Percentiles rank a stretch among this genome's conserved stretches.
These are phyloP conservation scores for Leptobrachium leishanense DNA, from an alignment of 2,113 vertebrate genomes.

Conservation along the genomic window DNA sequence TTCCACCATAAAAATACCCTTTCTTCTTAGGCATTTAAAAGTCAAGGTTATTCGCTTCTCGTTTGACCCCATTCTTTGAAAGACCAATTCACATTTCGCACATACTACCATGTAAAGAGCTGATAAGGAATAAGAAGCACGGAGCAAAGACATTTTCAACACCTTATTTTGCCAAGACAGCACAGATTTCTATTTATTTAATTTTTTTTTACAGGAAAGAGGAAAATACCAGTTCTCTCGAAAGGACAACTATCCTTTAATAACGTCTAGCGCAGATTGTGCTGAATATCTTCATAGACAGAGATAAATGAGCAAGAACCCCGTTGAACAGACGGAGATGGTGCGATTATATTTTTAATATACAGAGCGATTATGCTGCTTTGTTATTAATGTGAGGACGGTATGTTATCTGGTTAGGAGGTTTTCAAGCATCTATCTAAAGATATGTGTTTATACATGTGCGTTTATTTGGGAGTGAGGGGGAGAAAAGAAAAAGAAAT, in stretches of 20 bases:
- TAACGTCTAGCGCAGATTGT: slow-evolving; percentile 19
- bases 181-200: slow-evolving; percentile 48
- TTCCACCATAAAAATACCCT: neutral
- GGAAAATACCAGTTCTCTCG: slow-evolving; percentile 51
- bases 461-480: too few relatives aligned
- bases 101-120: slow-evolving; percentile 51
- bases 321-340: slow-evolving; percentile 45
- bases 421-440: slow-evolving; percentile 9
- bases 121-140: slow-evolving; percentile 60
- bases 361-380: slow-evolving; percentile 28
- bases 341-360: slow-evolving; percentile 29
- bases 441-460: neutral
- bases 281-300: slow-evolving; percentile 22
- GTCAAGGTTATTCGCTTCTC: slow-evolving; percentile 57
- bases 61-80: slow-evolving; percentile 55
- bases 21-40: slow-evolving; percentile 46
- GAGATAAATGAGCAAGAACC: slow-evolving; percentile 49
- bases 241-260: slow-evolving; percentile 52
- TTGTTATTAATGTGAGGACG: slow-evolving; percentile 3
- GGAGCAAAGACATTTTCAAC: slow-evolving; percentile 51
- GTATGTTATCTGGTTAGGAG: too few relatives aligned
- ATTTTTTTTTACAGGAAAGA: slow-evolving; percentile 49
- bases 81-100: slow-evolving; percentile 58
- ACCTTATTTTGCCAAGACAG: slow-evolving; percentile 55
- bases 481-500: neutral